These are phyloP conservation scores for Callionymus lyra DNA, from an alignment of 2,113 vertebrate genomes.

Conservation along the genomic window DNA sequence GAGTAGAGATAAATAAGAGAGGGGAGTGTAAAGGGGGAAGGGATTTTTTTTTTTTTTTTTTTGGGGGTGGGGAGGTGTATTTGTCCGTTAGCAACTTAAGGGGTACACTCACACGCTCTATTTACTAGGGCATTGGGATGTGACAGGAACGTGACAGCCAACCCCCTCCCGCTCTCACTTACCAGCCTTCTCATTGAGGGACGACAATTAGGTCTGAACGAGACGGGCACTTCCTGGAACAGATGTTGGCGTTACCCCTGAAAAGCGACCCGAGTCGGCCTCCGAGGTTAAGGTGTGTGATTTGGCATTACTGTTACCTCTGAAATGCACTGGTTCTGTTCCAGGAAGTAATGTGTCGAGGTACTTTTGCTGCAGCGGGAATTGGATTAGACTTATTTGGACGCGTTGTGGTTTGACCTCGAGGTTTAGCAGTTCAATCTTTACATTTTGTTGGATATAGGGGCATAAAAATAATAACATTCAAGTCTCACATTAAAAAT, in stretches of 20 bases:
- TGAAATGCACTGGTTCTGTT: too few relatives aligned
- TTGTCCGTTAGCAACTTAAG: slow-evolving; percentile 55
- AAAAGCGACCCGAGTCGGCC: slow-evolving; percentile 46
- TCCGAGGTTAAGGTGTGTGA: slow-evolving; percentile 48
- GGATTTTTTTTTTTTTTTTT: too few relatives aligned
- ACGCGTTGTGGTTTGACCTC: too few relatives aligned
- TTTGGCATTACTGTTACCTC: too few relatives aligned
- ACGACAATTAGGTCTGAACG: slow-evolving; percentile 59
- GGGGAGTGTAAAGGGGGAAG: slow-evolving; percentile 42
- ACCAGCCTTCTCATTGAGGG: slow-evolving; percentile 54
- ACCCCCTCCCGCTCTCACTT: slow-evolving; percentile 54
- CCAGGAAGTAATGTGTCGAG: too few relatives aligned
- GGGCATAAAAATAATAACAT: too few relatives aligned
- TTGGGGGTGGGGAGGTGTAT: slow-evolving; percentile 40
- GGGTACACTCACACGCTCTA: slow-evolving; percentile 67
- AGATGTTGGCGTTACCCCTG: slow-evolving; percentile 50
- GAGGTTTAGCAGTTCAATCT: too few relatives aligned
- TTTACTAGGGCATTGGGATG: slow-evolving; percentile 66
- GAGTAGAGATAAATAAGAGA: slow-evolving; percentile 78
- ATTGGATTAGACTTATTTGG: too few relatives aligned
- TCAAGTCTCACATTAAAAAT: too few relatives aligned
- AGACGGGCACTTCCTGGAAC: slow-evolving; percentile 60
- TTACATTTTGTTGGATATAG: too few relatives aligned
- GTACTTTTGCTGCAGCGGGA: too few relatives aligned
- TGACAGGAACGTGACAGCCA: slow-evolving; percentile 65